These are phyloP conservation scores for Microplitis demolitor DNA, from an alignment of 1,140 invertebrate species.

Conservation along the genomic window DNA sequence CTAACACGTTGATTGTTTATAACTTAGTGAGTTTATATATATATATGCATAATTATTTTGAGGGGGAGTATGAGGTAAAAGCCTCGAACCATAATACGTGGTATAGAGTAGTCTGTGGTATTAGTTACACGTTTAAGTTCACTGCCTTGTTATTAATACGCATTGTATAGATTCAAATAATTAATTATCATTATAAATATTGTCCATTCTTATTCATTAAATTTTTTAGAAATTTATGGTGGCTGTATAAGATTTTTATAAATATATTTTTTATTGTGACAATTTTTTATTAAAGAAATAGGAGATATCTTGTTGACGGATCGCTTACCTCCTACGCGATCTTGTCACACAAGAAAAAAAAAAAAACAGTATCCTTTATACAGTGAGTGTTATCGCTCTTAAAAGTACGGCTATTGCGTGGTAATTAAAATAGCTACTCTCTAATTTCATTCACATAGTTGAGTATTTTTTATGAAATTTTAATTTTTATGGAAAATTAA, in stretches of 20 bases:
- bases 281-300: too few relatives aligned
- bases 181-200: too few relatives aligned
- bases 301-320: too few relatives aligned
- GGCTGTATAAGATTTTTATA: too few relatives aligned
- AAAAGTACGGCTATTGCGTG: not conserved
- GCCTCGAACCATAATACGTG: not conserved
- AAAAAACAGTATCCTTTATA: not conserved
- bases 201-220: too few relatives aligned
- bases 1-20: conserved; percentile 5
- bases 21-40: not conserved
- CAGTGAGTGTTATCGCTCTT: not conserved
- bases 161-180: too few relatives aligned
- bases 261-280: too few relatives aligned
- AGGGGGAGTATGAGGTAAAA: not conserved
- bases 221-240: too few relatives aligned
- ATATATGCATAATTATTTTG: not conserved
- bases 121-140: not conserved
- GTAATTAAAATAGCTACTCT: conserved; percentile 14
- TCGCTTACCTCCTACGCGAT: too few relatives aligned
- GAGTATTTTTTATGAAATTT: not conserved
- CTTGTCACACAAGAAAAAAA: too few relatives aligned
- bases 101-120: not conserved
- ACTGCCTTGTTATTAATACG: not conserved
- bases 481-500: not conserved
- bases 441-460: conserved; percentile 19